Conservation (phyloP, 1,140 invertebrate species). For the Magallana gigas region DNA sequence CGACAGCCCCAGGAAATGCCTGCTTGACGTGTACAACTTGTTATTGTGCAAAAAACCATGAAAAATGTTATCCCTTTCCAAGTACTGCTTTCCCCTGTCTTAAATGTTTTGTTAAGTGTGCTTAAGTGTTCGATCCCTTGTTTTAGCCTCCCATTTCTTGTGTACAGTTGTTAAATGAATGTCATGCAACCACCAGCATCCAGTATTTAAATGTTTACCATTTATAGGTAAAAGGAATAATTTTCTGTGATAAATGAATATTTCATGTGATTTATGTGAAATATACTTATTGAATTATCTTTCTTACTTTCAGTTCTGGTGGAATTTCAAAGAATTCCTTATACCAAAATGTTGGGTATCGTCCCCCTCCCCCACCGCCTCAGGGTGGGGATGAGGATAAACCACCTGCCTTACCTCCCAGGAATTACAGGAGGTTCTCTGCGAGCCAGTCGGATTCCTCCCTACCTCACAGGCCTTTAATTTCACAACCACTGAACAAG, state of each 20-base stretch:
- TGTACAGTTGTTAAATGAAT: background rate
- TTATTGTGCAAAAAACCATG: slow-evolving; percentile 34
- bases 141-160: background rate
- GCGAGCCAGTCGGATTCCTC: slow-evolving; percentile 56
- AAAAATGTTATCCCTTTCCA: slow-evolving; percentile 15
- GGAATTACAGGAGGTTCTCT: slow-evolving; percentile 59
- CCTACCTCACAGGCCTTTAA: slow-evolving; percentile 32
- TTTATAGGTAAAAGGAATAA: slow-evolving; percentile 8
- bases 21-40: slow-evolving; percentile 20
- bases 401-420: slow-evolving; percentile 71
- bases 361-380: slow-evolving; percentile 64
- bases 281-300: background rate
- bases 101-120: slow-evolving; percentile 20
- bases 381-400: slow-evolving; percentile 65
- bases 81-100: background rate
- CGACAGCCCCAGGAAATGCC: slow-evolving; percentile 24
- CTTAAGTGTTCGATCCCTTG: slow-evolving; percentile 1
- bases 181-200: background rate
- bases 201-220: background rate
- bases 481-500: slow-evolving; percentile 35
- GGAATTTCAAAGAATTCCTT: slow-evolving; percentile 28
- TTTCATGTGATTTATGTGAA: background rate
- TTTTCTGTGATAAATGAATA: background rate
- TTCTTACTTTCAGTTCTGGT: slow-evolving; percentile 51
- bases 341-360: slow-evolving; percentile 53